Conservation (phyloP, 2,888 invertebrate genomes). For the Chloroclystis v-ata region DNA sequence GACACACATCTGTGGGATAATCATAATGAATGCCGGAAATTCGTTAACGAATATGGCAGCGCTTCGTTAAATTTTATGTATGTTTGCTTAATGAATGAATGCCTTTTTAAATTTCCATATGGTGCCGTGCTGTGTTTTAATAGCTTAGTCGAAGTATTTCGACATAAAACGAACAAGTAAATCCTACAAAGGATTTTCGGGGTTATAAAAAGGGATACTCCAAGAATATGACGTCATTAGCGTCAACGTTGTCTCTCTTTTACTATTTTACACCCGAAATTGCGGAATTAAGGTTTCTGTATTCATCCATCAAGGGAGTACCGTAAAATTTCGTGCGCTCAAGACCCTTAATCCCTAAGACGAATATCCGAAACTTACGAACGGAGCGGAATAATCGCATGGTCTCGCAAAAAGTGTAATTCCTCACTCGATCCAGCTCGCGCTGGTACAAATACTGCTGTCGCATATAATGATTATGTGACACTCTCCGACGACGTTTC, state of each 20-base stretch:
- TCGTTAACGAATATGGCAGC: slow-evolving; percentile 72
- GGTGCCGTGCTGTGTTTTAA: slow-evolving; percentile 47
- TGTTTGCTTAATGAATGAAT: slow-evolving; percentile 72
- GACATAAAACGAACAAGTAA: slow-evolving; percentile 38
- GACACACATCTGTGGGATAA: slow-evolving; percentile 48
- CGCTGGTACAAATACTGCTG: slow-evolving; percentile 50
- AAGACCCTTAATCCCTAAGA: slow-evolving; percentile 71
- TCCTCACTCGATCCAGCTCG: slow-evolving; percentile 68
- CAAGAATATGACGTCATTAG: slow-evolving; percentile 48
- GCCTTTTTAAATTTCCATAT: slow-evolving; percentile 70
- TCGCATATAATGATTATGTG: slow-evolving; percentile 46
- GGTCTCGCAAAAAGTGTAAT: slow-evolving; percentile 68
- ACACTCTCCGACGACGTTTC: slow-evolving; percentile 43
- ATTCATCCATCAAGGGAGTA: slow-evolving; percentile 70
- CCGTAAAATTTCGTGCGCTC: slow-evolving; percentile 67
- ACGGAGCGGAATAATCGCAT: slow-evolving; percentile 65
- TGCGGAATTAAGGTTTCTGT: slow-evolving; percentile 65
- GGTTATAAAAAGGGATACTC: slow-evolving; percentile 35
- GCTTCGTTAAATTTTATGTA: slow-evolving; percentile 74
- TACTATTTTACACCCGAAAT: slow-evolving; percentile 62
- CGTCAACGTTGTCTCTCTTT: slow-evolving; percentile 45
- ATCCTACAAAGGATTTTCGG: slow-evolving; percentile 37
- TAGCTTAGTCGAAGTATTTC: slow-evolving; percentile 35
- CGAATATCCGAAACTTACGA: slow-evolving; percentile 74
- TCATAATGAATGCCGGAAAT: slow-evolving; percentile 70